Conservation (phyloP, 2,113 vertebrate genomes). For the Leiothrix lutea region DNA sequence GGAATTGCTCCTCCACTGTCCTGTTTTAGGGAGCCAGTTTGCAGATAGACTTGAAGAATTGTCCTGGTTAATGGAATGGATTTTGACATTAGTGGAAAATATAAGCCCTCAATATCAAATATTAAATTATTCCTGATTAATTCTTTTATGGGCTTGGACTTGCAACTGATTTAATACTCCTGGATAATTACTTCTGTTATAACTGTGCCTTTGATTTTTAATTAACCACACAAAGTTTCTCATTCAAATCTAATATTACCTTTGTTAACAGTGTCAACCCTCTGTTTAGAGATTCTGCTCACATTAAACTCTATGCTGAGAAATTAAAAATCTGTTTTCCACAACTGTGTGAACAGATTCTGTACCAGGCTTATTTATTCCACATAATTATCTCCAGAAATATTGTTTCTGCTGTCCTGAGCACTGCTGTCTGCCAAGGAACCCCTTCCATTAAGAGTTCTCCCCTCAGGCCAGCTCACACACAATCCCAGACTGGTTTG, state of each 20-base stretch:
- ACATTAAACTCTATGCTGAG: not conserved
- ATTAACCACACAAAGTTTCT: constrained; percentile 49
- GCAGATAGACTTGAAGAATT: constrained; percentile 43
- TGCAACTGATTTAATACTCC: constrained; percentile 52
- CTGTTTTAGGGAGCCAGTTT: not conserved
- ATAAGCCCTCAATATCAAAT: constrained; percentile 62
- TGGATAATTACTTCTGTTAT: constrained; percentile 65
- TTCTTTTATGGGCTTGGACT: constrained; percentile 60
- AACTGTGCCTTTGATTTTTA: constrained; percentile 57
- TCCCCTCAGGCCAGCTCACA: not conserved
- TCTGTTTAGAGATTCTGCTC: constrained; percentile 42
- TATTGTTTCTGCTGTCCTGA: not conserved
- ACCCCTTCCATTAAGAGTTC: not conserved
- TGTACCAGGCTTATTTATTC: not conserved
- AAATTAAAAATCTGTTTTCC: not conserved
- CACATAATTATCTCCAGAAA: not conserved
- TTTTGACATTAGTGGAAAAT: constrained; percentile 52
- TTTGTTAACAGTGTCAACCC: constrained; percentile 14
- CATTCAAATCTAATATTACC: constrained; percentile 39
- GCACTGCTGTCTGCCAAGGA: not conserved
- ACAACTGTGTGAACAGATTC: not conserved
- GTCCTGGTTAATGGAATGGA: constrained; percentile 62
- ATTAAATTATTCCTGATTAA: constrained; percentile 72
- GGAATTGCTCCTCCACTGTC: not conserved
- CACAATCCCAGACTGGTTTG: not conserved